Evolutionary conservation across 2,113 vertebrate genomes (phyloP), one percentile per base, ranked within the genome.

Genomic region (Otocyon megalotis): DNA sequence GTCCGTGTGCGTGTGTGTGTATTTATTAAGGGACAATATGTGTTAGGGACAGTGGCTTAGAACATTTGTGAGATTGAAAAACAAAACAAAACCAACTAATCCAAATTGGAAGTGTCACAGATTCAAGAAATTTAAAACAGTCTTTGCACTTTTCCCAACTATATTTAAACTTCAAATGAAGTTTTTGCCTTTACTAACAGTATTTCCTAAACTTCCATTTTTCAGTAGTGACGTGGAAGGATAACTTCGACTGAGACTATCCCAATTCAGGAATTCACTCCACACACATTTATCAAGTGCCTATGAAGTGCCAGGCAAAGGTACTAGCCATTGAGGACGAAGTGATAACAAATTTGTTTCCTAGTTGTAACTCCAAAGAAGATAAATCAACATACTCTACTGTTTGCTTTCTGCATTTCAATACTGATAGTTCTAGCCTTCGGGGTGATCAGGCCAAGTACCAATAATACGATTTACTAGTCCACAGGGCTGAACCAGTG

Each of bases 141-240:
- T 50, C 32, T 35, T 85, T 6, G 16, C 20, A 28, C 56, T 93
- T 62, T 62, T n/a, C 58, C 82, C 12, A 53, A 26, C 53, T 88
- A 17, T 74, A 32, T 77, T 86, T 83, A 93, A 60, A 81, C 15
- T 72, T 58, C 86, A 91, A 93, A 35, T 81, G 53, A 88, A 76
- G 7, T 1, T 0, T 20, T 79, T 50, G 16, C 13, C 50, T 58
- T 76, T 69, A 50, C 60, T 48, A 63, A 48, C 1, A 92, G 11
- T 0, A n/a, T 35, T 20, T 83, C 2, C 22, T 37, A 9, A 74
- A 74, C 26, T 77, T 12, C 19, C 2, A 19, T 69, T 58, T 79
- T 95, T 63, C 15, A 22, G 12, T 9, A 63, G 22, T 87, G 50
- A 83, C 22, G 1, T 62, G 30, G 26, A 90, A 94, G 82, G 10